Conservation (phyloP, 2,888 invertebrate species). For the Drosophila quinaria region DNA sequence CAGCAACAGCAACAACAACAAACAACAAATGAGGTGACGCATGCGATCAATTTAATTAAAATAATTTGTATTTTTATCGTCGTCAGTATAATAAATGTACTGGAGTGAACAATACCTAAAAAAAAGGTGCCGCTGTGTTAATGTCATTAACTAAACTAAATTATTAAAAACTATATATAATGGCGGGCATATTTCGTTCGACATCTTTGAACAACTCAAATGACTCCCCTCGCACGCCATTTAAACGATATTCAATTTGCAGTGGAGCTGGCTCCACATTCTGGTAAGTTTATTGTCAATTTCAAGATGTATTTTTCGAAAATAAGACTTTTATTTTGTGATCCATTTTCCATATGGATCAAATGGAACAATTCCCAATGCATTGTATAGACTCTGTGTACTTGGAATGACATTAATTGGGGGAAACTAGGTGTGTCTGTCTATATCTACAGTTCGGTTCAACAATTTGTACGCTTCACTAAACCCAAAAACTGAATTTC, state of each 20-base stretch:
- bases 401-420: conserved; percentile 19
- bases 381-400: neutral
- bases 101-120: conserved; percentile 43
- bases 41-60: conserved; percentile 42
- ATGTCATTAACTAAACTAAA: conserved; percentile 41
- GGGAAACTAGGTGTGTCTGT: conserved; percentile 42
- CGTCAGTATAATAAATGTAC: conserved; percentile 48
- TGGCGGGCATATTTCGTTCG: conserved; percentile 85
- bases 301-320: neutral
- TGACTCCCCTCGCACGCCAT: conserved; percentile 72
- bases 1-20: conserved; percentile 41
- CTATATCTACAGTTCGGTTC: conserved; percentile 9
- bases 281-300: conserved; percentile 81
- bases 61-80: conserved; percentile 37
- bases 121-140: conserved; percentile 23
- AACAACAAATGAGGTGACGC: conserved; percentile 61
- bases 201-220: conserved; percentile 70
- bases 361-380: conserved; percentile 16
- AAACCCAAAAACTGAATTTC: conserved; percentile 34
- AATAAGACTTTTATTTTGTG: neutral
- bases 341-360: conserved; percentile 1
- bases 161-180: conserved; percentile 33
- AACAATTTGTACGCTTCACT: conserved; percentile 58
- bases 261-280: conserved; percentile 63
- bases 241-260: conserved; percentile 80